phyloP scores from a whole-genome alignment of 2,888 invertebrate species.

The Hypsopygia costalis region DNA sequence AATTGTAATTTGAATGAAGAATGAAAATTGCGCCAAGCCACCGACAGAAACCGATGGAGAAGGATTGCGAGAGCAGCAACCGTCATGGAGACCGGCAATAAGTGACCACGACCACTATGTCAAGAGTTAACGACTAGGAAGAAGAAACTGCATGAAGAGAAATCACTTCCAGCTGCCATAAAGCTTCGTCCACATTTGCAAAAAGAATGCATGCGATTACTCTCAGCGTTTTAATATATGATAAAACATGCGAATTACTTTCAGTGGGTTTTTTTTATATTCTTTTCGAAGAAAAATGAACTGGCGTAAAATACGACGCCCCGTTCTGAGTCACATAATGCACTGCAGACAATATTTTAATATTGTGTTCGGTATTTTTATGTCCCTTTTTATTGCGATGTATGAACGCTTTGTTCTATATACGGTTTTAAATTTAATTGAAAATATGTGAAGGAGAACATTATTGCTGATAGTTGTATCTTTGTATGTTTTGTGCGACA shows the following conservation, averaged over 20 bases:
- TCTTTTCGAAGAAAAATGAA: conserved; percentile 1
- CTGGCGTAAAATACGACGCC: background rate
- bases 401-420: no score
- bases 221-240: conserved; percentile 26
- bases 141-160: background rate
- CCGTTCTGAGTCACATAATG: background rate
- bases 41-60: no score
- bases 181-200: background rate
- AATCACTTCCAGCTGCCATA: background rate
- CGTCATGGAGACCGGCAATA: no score
- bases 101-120: no score
- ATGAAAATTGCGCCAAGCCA: no score
- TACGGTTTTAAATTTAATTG: background rate
- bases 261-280: conserved; percentile 7
- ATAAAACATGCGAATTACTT: conserved; percentile 28
- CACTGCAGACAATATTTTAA: conserved; percentile 5
- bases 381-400: background rate
- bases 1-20: no score
- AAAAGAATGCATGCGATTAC: conserved; percentile 20
- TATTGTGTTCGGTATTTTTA: background rate
- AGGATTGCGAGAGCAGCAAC: no score
- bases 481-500: no score
- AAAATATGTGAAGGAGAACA: no score
- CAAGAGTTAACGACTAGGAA: no score
- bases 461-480: no score